A percentile compares a stretch with the other conserved stretches of the same genome.
These are phyloP conservation scores for Delia radicum DNA, from an alignment of 1,140 invertebrate species.

Conservation along the genomic window DNA sequence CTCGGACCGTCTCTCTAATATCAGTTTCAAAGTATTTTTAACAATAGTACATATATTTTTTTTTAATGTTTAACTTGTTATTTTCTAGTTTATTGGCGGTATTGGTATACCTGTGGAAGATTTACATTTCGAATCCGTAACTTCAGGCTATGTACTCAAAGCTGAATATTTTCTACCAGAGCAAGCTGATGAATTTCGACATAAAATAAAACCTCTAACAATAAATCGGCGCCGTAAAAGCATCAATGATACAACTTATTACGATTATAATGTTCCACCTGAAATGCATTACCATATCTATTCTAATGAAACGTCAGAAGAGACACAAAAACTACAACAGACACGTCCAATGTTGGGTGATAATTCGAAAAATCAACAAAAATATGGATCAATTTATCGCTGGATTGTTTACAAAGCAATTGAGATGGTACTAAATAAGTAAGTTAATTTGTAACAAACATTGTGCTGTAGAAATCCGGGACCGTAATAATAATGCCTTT, in stretches of 20 bases:
- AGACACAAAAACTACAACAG: neutral
- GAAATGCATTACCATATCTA: neutral
- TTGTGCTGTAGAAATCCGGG: too few species aligned
- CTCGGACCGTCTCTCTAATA: too few species aligned
- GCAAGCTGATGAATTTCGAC: slow-evolving; percentile 38
- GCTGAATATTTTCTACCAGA: slow-evolving; percentile 51
- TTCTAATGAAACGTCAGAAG: neutral
- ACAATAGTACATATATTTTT: too few species aligned
- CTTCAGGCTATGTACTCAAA: slow-evolving; percentile 52
- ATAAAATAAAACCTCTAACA: slow-evolving; percentile 40
- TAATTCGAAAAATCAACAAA: slow-evolving; percentile 20
- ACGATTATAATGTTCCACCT: neutral
- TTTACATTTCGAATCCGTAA: slow-evolving; percentile 47
- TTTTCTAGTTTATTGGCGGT: slow-evolving; percentile 45
- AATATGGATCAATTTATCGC: slow-evolving; percentile 38
- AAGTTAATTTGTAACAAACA: too few species aligned
- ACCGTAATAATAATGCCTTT: too few species aligned
- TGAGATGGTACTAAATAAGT: slow-evolving; percentile 43
- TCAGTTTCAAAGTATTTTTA: too few species aligned
- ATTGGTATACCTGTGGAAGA: slow-evolving; percentile 52
- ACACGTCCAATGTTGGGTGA: neutral
- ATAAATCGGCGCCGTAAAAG: slow-evolving; percentile 32
- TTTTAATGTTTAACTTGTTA: too few species aligned
- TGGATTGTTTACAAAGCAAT: slow-evolving; percentile 50
- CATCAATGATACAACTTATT: neutral